Evolutionary conservation across 2,888 invertebrate genomes (phyloP).

Genomic region (Drosophila mimetica): DNA sequence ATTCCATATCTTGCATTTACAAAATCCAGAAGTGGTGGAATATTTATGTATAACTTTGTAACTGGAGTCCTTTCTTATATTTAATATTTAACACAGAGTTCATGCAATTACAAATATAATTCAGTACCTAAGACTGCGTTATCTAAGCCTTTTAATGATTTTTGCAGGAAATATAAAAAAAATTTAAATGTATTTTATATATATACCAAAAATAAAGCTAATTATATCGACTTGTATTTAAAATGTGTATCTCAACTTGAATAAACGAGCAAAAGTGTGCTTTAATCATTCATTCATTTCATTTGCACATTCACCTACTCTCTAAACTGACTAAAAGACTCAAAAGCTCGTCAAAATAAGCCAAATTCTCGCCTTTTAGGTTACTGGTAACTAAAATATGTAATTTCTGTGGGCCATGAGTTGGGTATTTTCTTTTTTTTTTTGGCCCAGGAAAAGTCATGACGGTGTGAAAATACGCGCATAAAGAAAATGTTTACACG

Average conservation of each 20-base stretch:
- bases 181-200: background rate
- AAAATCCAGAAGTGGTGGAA: slow-evolving; percentile 3
- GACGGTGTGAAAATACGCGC: slow-evolving; percentile 41
- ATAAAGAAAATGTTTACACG: slow-evolving; percentile 38
- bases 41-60: background rate
- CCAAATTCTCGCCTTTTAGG: slow-evolving; percentile 7
- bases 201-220: background rate
- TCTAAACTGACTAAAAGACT: slow-evolving; percentile 1
- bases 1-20: background rate
- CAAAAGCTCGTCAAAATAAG: slow-evolving; percentile 8
- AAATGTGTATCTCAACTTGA: background rate
- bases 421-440: slow-evolving; percentile 25
- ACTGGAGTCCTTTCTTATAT: background rate
- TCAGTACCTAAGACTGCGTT: too few relatives aligned
- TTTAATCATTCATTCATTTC: slow-evolving; percentile 13
- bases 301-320: slow-evolving; percentile 11
- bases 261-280: background rate
- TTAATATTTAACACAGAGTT: background rate
- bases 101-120: background rate
- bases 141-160: background rate
- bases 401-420: slow-evolving; percentile 30
- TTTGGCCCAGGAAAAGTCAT: slow-evolving; percentile 27
- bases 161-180: background rate
- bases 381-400: slow-evolving; percentile 23
- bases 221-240: background rate